Percentiles rank a stretch among this genome's conserved stretches.
These are phyloP conservation scores for Pelecanoides urinatrix DNA, from an alignment of 2,113 vertebrate genomes.

Conservation along the genomic window DNA sequence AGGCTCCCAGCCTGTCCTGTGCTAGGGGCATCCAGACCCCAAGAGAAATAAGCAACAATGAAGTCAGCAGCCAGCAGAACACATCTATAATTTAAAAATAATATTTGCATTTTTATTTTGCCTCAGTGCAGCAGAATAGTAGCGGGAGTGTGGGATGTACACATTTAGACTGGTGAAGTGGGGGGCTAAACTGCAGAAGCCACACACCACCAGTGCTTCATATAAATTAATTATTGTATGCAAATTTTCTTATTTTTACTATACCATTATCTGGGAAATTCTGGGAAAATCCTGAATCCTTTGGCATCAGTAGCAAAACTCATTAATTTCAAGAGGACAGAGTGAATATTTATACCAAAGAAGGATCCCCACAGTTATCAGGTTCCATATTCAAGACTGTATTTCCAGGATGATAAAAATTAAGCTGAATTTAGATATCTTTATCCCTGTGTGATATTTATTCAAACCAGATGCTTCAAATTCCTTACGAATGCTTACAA, in stretches of 20 bases:
- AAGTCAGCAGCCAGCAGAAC: neutral
- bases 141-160: neutral
- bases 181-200: neutral
- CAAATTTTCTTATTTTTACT: neutral
- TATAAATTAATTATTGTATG: neutral
- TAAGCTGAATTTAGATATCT: neutral
- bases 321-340: neutral
- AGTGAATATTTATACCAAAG: neutral
- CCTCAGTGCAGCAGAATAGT: neutral
- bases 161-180: neutral
- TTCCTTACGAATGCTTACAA: conserved; percentile 9
- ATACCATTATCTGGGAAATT: neutral
- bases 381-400: neutral
- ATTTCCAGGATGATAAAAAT: conserved; percentile 6
- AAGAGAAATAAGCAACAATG: neutral
- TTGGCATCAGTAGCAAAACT: neutral
- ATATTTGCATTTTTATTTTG: neutral
- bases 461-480: conserved; percentile 19
- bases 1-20: neutral
- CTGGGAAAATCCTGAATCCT: neutral
- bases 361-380: neutral
- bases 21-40: neutral
- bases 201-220: neutral
- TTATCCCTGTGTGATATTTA: neutral
- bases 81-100: neutral